A percentile compares a stretch with the other conserved stretches of the same genome.
Evolutionary conservation across 2,113 vertebrate species (phyloP).

Genomic region (Apeltes quadracus): DNA sequence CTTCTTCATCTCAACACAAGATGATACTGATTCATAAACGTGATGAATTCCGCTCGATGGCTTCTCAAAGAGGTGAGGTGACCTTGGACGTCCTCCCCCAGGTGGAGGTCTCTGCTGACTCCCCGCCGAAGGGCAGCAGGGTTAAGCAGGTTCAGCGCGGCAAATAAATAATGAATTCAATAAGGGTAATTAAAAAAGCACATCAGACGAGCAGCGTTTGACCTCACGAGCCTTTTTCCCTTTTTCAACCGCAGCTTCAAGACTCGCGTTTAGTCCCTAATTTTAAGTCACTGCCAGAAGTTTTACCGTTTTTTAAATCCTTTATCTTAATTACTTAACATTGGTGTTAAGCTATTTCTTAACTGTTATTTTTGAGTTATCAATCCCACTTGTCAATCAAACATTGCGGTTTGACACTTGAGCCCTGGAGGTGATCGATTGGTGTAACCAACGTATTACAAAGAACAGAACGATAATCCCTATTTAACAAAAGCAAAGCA

Average conservation of each 20-base stretch:
- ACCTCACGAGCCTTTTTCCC: slow-evolving; percentile 35
- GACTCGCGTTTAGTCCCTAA: slow-evolving; percentile 15
- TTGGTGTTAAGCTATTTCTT: neutral
- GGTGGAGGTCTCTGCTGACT: slow-evolving; percentile 51
- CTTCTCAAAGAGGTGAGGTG: slow-evolving; percentile 53
- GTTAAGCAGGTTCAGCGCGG: slow-evolving; percentile 75
- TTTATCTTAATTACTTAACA: slow-evolving; percentile 14
- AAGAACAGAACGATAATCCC: slow-evolving; percentile 40
- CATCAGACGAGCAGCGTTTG: slow-evolving; percentile 56
- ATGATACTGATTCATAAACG: slow-evolving; percentile 13
- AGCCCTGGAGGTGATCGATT: too few species aligned
- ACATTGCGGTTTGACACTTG: slow-evolving; percentile 1
- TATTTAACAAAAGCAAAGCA: slow-evolving; percentile 58
- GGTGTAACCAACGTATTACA: slow-evolving; percentile 16
- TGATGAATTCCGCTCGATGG: slow-evolving; percentile 57
- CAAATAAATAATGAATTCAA: slow-evolving; percentile 79
- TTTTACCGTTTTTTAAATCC: slow-evolving; percentile 4
- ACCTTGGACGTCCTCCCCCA: slow-evolving; percentile 58
- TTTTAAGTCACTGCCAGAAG: slow-evolving; percentile 1
- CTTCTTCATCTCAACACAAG: slow-evolving; percentile 3
- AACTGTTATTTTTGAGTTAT: neutral
- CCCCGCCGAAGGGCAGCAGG: slow-evolving; percentile 62
- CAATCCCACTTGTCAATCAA: slow-evolving; percentile 13
- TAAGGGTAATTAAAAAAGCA: slow-evolving; percentile 77
- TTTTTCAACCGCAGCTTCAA: slow-evolving; percentile 30